Evolutionary conservation across 2,888 invertebrate species (phyloP), one percentile per base, ranked within the genome.

Genomic region (Meiosimyza platycephala): DNA sequence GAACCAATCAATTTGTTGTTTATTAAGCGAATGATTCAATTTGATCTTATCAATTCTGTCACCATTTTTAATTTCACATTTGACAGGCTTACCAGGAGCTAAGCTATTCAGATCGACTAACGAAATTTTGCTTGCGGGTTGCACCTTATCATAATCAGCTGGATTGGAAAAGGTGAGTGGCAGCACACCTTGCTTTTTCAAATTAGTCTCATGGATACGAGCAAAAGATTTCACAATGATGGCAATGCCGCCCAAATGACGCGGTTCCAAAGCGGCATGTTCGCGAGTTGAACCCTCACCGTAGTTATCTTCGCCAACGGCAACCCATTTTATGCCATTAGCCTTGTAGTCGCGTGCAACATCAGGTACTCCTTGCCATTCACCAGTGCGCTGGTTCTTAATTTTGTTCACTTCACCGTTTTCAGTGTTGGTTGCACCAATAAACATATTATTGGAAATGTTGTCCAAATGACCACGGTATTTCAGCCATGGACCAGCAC

Each of bases 151-250:
- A 89, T 99, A 99, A 89, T 99, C 99, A 77, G 93, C 90, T 62
- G 98, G 86, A 87, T 97, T 92, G 65, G 94, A 92, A 88, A 99
- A 99, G 0, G 99, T 99, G 76, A 99, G 89, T 0, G 99, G 99
- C 80, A 99, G 90, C 88, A 99, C 87, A 79, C 99, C 99, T 88
- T 99, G 99, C 87, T 99, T 99, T 90, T 99, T 99, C 85, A 99
- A 88, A 89, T 99, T 99, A 9, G 99, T 99, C 89, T 99, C 99
- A 89, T 99, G 99, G 85, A 99, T 99, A 85, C 99, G 93, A 60
- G 99, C 99, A 88, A 99, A 99, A 66, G 97, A 97, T 89, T 99
- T 99, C 78, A 98, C 97, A 85, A 99, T 99, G 85, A 99, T 98
- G 77, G 99, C 99, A 55, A 97, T 90, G 1, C 98, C 99, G 62